These are phyloP conservation scores for Epinotia bilunana DNA, from an alignment of 2,888 invertebrate genomes.

Conservation along the genomic window DNA sequence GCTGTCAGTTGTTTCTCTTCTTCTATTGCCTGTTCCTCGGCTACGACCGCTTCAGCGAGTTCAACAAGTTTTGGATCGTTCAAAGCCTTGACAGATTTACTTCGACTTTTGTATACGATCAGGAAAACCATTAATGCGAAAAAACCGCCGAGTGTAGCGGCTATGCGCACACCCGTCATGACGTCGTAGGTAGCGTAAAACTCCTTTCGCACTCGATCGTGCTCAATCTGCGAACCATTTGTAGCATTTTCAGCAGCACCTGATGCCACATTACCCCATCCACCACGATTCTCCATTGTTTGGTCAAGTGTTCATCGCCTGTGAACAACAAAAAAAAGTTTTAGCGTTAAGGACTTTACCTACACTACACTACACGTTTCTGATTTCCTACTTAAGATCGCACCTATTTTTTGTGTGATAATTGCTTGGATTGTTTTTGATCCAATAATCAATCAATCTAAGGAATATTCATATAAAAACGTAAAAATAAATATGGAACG, in stretches of 20 bases:
- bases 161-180: conserved; percentile 96
- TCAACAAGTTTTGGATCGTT: conserved; percentile 93
- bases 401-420: too few species aligned
- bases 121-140: conserved; percentile 96
- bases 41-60: conserved; percentile 90
- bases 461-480: not conserved
- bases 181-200: conserved; percentile 96
- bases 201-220: conserved; percentile 89
- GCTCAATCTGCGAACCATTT: conserved; percentile 78
- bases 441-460: too few species aligned
- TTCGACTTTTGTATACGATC: conserved; percentile 95
- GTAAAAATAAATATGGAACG: not conserved
- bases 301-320: conserved; percentile 81
- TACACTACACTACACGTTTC: too few species aligned
- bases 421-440: too few species aligned
- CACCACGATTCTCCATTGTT: conserved; percentile 78
- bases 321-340: conserved; percentile 59
- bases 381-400: too few species aligned
- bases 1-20: conserved; percentile 90
- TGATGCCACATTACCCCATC: conserved; percentile 71
- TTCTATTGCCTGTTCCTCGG: conserved; percentile 86
- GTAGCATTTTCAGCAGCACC: conserved; percentile 72
- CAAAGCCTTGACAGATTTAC: conserved; percentile 89
- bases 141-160: conserved; percentile 95
- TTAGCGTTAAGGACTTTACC: too few species aligned